Evolutionary conservation across 2,797 vertebrate species (phyloP).

Genomic region (Glossophaga mutica): DNA sequence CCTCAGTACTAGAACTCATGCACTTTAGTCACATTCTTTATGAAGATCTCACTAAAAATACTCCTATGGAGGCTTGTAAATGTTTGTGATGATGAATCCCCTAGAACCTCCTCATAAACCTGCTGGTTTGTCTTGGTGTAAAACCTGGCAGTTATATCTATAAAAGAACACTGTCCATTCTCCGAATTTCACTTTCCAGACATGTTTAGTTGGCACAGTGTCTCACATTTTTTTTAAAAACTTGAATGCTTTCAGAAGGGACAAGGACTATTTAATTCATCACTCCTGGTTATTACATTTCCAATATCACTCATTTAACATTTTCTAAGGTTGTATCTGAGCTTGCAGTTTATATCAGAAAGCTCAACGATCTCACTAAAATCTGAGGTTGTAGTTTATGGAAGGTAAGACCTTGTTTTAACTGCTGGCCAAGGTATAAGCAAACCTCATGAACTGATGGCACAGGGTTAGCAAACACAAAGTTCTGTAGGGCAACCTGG

Average conservation of each 20-base stretch:
- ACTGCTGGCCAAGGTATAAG: not conserved
- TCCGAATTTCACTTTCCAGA: not conserved
- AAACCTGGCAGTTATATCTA: not conserved
- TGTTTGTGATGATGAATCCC: not conserved
- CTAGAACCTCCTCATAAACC: not conserved
- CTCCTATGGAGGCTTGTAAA: not conserved
- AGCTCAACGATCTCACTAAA: not conserved
- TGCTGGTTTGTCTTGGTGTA: not conserved
- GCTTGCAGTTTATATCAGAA: not conserved
- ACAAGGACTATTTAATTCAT: not conserved
- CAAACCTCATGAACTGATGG: not conserved
- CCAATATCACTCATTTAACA: not conserved
- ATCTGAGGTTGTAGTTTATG: not conserved
- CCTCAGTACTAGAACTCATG: not conserved
- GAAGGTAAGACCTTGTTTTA: not conserved
- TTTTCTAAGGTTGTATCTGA: constrained; percentile 9
- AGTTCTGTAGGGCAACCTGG: not conserved
- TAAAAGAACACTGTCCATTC: not conserved
- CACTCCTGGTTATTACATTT: not conserved
- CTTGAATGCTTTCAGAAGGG: not conserved
- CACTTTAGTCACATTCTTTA: not conserved
- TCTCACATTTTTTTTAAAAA: not conserved
- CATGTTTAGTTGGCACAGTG: not conserved
- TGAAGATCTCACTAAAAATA: not conserved
- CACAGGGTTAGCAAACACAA: not conserved